These are phyloP conservation scores for Cygnus buccinator DNA, from an alignment of 2,113 vertebrate genomes.

Conservation along the genomic window DNA sequence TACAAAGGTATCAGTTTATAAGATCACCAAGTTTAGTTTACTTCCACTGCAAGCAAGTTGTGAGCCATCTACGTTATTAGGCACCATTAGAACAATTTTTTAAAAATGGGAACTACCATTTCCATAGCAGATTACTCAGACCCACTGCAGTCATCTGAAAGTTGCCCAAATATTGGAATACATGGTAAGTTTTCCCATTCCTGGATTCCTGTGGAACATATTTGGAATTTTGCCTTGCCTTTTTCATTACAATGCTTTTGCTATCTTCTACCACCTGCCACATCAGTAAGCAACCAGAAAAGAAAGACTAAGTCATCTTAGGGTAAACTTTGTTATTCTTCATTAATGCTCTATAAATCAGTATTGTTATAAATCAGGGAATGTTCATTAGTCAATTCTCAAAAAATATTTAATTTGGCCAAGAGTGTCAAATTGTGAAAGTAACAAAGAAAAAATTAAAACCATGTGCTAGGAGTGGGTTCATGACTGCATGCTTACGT, in stretches of 20 bases:
- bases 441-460: slow-evolving; percentile 76
- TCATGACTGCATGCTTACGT: slow-evolving; percentile 38
- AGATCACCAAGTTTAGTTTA: background rate
- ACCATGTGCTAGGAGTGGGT: slow-evolving; percentile 68
- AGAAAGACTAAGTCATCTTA: slow-evolving; percentile 69
- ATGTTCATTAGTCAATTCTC: slow-evolving; percentile 74
- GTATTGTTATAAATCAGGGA: slow-evolving; percentile 64
- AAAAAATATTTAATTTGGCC: slow-evolving; percentile 72
- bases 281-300: slow-evolving; percentile 72
- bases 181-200: slow-evolving; percentile 55
- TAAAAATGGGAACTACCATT: slow-evolving; percentile 29
- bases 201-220: slow-evolving; percentile 69
- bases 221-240: slow-evolving; percentile 40
- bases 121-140: slow-evolving; percentile 54
- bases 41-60: background rate
- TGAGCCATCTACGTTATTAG: background rate
- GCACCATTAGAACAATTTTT: slow-evolving; percentile 8
- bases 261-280: slow-evolving; percentile 69
- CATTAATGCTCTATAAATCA: slow-evolving; percentile 71
- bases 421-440: slow-evolving; percentile 67
- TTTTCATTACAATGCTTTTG: slow-evolving; percentile 50
- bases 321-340: slow-evolving; percentile 73
- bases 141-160: slow-evolving; percentile 61
- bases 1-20: slow-evolving; percentile 44
- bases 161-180: slow-evolving; percentile 29